Evolutionary conservation across 1,140 invertebrate species (phyloP).

Genomic region (Brachionus sp.): DNA sequence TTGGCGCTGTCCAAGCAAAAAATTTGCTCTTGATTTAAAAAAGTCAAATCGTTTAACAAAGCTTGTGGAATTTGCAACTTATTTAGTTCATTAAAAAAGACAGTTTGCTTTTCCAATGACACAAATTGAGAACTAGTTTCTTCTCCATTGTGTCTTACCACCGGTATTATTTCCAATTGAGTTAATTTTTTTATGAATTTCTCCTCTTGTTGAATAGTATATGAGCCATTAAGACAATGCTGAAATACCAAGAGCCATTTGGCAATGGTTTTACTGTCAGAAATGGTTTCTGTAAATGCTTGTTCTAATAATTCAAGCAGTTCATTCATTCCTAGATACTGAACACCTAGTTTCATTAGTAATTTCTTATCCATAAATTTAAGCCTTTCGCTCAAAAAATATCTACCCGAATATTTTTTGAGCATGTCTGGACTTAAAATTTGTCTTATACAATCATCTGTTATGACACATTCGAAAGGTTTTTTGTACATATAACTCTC

Average conservation of each 20-base stretch:
- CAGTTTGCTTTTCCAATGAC: not conserved
- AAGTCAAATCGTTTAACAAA: conserved; percentile 2
- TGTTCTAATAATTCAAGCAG: not conserved
- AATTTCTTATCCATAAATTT: not conserved
- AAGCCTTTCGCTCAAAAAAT: not conserved
- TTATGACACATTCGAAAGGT: conserved; percentile 15
- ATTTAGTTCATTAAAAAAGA: not conserved
- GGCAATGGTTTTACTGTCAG: not conserved
- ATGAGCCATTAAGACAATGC: conserved; percentile 10
- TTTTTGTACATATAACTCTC: not conserved
- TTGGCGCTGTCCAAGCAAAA: not conserved
- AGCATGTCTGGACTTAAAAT: not conserved
- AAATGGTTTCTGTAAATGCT: not conserved
- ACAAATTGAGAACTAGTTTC: not conserved
- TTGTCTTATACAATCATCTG: not conserved
- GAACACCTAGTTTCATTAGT: not conserved
- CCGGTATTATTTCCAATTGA: conserved; percentile 20
- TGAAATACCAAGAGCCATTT: conserved; percentile 6
- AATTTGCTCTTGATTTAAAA: not conserved
- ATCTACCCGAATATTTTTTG: not conserved
- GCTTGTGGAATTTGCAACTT: not conserved
- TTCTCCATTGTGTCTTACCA: not conserved
- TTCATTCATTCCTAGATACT: not conserved
- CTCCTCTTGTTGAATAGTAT: conserved; percentile 20
- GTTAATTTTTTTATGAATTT: conserved; percentile 26